Conservation (phyloP, 2,113 vertebrate genomes). For the Myrmophylax atrothorax region DNA sequence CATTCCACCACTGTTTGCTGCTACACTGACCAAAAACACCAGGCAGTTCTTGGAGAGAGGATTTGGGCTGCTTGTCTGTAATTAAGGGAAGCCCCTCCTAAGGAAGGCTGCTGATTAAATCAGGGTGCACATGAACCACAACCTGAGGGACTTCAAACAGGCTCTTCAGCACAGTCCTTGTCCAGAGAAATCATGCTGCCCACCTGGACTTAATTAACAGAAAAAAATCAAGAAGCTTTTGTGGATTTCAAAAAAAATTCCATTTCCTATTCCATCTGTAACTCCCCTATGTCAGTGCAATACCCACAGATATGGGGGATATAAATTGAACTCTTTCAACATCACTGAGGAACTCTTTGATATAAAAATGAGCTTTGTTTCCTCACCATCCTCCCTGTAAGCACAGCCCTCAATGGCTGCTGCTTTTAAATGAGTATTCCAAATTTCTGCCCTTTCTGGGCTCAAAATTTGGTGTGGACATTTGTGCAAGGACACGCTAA, state of each 20-base stretch:
- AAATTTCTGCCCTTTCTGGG: not conserved
- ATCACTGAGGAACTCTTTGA: not conserved
- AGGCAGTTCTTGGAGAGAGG: too few species aligned
- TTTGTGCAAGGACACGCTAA: not conserved
- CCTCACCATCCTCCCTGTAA: not conserved
- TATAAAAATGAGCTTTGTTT: not conserved
- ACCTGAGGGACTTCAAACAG: not conserved
- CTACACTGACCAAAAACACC: too few species aligned
- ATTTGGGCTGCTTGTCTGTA: not conserved
- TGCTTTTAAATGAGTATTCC: not conserved
- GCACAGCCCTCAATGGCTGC: not conserved
- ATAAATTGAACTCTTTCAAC: not conserved
- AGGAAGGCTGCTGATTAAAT: not conserved
- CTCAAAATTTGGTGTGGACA: accelerated
- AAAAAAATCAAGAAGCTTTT: not conserved
- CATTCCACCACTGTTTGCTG: too few species aligned
- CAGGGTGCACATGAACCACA: not conserved
- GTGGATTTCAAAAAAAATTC: not conserved
- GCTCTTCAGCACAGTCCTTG: not conserved
- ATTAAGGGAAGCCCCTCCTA: not conserved
- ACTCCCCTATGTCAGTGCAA: not conserved
- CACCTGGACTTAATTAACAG: not conserved
- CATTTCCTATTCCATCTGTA: not conserved
- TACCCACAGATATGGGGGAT: accelerated
- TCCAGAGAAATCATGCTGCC: not conserved